Conservation (phyloP, 2,113 vertebrate genomes). For the Tragelaphus scriptus region DNA sequence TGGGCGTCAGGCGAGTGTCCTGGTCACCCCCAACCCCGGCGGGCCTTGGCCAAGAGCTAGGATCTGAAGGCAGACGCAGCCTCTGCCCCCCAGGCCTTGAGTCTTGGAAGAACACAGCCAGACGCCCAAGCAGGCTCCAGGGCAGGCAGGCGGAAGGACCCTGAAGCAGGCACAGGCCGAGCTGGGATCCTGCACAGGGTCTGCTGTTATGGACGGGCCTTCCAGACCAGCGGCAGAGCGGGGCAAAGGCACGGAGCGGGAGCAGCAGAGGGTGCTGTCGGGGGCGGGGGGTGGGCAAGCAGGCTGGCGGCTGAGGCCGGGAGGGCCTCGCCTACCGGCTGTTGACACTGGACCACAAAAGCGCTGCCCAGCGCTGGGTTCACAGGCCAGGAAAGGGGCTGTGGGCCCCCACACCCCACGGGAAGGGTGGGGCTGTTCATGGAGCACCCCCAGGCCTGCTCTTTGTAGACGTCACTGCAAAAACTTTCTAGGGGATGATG, state of each 20-base stretch:
- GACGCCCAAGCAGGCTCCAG: neutral
- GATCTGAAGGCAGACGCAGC: neutral
- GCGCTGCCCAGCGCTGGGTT: neutral
- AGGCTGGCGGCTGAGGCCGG: neutral
- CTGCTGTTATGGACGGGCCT: accelerated
- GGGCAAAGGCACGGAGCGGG: accelerated
- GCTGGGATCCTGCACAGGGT: accelerated
- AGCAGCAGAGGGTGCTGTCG: accelerated
- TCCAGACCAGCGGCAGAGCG: accelerated
- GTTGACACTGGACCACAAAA: accelerated
- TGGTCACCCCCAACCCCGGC: accelerated
- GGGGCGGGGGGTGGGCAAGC: neutral
- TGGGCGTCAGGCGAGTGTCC: accelerated
- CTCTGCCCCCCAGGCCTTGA: neutral
- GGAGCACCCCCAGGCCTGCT: neutral
- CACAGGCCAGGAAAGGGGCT: neutral
- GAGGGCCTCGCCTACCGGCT: neutral
- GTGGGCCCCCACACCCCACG: neutral
- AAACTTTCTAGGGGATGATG: accelerated
- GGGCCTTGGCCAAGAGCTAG: neutral
- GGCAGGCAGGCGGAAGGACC: neutral
- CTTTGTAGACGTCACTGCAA: accelerated
- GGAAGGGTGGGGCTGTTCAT: accelerated
- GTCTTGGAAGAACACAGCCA: neutral
- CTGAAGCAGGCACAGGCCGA: accelerated